Evolutionary conservation across 37 sponge, comb jelly and placozoan species (phyloP), one percentile per base, ranked within the genome.

Genomic region (Ianthella basta): DNA sequence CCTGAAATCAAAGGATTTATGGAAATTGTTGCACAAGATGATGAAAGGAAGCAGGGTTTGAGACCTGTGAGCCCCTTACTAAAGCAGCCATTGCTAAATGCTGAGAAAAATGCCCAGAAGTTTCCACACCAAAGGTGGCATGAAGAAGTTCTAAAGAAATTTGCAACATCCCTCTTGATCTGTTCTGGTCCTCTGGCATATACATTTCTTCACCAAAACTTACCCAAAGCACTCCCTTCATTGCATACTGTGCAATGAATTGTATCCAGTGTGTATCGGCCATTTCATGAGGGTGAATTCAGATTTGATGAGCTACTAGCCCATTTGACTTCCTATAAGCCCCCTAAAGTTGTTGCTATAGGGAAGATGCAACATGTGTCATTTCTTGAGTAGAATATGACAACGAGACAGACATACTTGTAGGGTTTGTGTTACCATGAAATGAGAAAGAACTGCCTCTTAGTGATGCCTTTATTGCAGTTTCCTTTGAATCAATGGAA

Each of bases 171-270:
- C 3, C 50, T 44, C 50, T 44, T 44, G 6, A 44, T 44, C 3
- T 44, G 8, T 8, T 3, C 50, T 44, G 50, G 50, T 44, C 50
- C 50, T 8, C 3, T 44, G 50, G 50, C 50, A 44, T 44, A 44
- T 65, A 72, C 82, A 6, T 90, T 90, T 83, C 10, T 90, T 15
- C 91, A 90, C 4, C 79, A 56, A 66, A 90, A 90, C 66, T 55
- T 90, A 64, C 87, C 87, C n/a, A n/a, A 75, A 40, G 91, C 91
- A 20, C 54, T 90, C 69, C 91, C 91, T 40, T 86, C 80, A 0
- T 69, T 86, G 38, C 35, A 84, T 34, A 90, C 87, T 35, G 91
- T 90, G 20, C 91, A 86, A 57, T 30, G 80, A 15, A 70, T 66
- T 67, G 72, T 90, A 19, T 35, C 77, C 54, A 66, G 29, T 30